Percentiles rank a stretch among this genome's conserved stretches.
phyloP scores from a whole-genome alignment of 1,140 invertebrate species.

The Plodia interpunctella region DNA sequence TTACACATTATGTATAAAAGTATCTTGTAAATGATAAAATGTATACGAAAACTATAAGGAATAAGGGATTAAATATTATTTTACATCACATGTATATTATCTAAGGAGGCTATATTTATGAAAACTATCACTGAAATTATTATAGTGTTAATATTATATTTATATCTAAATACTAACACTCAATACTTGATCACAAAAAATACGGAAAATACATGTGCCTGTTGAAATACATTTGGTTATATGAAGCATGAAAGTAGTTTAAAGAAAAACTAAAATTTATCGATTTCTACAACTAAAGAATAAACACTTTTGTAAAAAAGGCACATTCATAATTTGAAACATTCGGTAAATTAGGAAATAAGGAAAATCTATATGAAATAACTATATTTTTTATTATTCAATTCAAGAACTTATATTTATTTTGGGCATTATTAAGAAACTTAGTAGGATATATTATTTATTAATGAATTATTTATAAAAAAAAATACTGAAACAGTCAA shows the following conservation, averaged over 20 bases:
- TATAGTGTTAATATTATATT: neutral
- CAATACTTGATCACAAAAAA: neutral
- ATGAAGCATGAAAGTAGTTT: neutral
- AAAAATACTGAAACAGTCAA: too few species aligned
- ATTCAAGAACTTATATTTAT: neutral
- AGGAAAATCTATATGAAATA: slow-evolving; percentile 10
- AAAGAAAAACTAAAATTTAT: slow-evolving; percentile 14
- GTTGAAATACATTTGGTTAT: neutral
- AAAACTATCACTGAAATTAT: slow-evolving; percentile 18
- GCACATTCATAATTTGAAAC: slow-evolving; percentile 44
- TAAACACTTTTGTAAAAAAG: slow-evolving; percentile 43
- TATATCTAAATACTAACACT: slow-evolving; percentile 16
- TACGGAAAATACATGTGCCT: neutral
- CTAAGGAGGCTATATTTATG: neutral
- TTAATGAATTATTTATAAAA: too few species aligned
- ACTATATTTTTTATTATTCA: neutral
- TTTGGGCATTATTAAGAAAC: too few species aligned
- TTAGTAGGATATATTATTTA: too few species aligned
- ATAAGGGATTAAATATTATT: neutral
- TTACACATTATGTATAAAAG: neutral
- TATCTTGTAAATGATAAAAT: neutral
- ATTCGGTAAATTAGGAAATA: slow-evolving; percentile 16
- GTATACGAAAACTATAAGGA: neutral
- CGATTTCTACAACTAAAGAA: slow-evolving; percentile 23
- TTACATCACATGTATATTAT: slow-evolving; percentile 1